Conservation (phyloP, 1,140 invertebrate species). For the Bombus ignitus region DNA sequence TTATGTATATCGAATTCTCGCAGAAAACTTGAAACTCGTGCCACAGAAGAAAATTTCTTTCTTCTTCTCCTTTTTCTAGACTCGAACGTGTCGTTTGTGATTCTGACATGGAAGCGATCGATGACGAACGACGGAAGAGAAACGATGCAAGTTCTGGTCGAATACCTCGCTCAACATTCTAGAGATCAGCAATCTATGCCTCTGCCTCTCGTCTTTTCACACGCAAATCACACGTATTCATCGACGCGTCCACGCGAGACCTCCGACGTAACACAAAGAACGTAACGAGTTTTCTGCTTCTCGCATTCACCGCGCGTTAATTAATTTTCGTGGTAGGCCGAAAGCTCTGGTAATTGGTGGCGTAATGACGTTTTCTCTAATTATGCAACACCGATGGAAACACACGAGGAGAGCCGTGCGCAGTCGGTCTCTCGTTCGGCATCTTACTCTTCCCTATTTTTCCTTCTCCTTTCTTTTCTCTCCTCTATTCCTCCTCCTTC, state of each 20-base stretch:
- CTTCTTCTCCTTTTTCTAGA: neutral
- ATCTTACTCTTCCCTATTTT: neutral
- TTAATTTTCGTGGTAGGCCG: constrained; percentile 57
- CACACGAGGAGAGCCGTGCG: neutral
- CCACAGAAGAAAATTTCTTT: neutral
- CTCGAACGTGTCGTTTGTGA: neutral
- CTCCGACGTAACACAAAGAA: constrained; percentile 8
- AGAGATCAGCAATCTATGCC: neutral
- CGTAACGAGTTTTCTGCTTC: constrained; percentile 33
- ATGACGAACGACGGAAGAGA: neutral
- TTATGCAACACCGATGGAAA: constrained; percentile 54
- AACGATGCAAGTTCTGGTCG: neutral
- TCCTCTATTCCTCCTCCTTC: too few relatives aligned
- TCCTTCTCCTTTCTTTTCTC: neutral
- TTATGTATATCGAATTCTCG: constrained; percentile 14
- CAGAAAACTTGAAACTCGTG: neutral
- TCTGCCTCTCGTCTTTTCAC: neutral
- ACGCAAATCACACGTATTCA: neutral
- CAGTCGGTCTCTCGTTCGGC: neutral
- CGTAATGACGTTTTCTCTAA: constrained; percentile 65
- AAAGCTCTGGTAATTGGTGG: constrained; percentile 59
- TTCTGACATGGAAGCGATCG: neutral
- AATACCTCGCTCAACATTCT: neutral
- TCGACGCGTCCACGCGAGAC: neutral
- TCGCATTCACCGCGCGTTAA: constrained; percentile 41